Base-by-base conservation (phyloP, 2,113 vertebrate genomes). In the Condylura cristata region DNA sequence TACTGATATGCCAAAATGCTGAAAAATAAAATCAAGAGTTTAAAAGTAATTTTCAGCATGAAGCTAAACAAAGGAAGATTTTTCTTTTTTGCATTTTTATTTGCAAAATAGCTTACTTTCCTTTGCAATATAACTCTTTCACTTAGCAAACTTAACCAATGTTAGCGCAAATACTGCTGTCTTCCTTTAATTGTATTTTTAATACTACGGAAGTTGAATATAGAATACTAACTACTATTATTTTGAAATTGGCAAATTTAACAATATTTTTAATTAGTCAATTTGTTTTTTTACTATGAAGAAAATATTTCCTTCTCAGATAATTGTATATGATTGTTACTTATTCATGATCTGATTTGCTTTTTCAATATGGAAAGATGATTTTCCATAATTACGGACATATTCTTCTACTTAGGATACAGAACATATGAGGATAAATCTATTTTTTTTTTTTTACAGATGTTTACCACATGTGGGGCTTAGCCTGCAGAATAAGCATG, bases 391-490 rank as follows among this genome's bases (percentile, higher is more conserved):
- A 65, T 46, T 87, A 86, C 80, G 41, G 48, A 85, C 39, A 30
- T 90, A 81, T 89, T 89, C 30, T 51, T 66, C 70, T 92, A 63
- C 91, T 95, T 74, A 96, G 80, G 51, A 90, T 90, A 53, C 65
- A 95, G 93, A 95, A 89, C 37, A 74, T 71, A 44, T 91, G 95
- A 96, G 87, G 95, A 79, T 72, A 97, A 96, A 86, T 96, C 96
- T n/a, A 32, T 32, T 95, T 30, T 92, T 96, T 32, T 95, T 30
- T 92, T 96, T 96, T 90, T 92, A 89, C 98, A 98, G 97, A 97
- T 98, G 98, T 94, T 98, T 90, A 76, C 97, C 98, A 98, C 95
- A 98, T 98, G 97, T 97, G 89, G 91, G 94, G 65, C 86, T 97
- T 87, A 96, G 96, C 53, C 83, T 82, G 93, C 95, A 97, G 96